These are phyloP conservation scores for Abrostola tripartita DNA, from an alignment of 2,888 invertebrate genomes.

Conservation along the genomic window DNA sequence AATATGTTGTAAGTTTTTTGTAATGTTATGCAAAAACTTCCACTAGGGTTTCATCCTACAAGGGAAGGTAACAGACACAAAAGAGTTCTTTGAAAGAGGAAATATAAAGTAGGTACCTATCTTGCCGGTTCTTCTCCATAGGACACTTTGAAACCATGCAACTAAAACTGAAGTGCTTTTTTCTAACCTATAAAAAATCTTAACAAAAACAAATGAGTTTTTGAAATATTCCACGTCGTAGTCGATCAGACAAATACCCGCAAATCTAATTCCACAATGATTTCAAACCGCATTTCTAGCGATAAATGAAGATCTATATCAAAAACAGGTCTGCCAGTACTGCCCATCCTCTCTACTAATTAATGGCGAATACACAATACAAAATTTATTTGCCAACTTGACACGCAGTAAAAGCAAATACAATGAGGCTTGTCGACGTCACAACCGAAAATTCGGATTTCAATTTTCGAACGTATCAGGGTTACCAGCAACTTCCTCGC, in stretches of 20 bases:
- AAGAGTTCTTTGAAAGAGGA: no score
- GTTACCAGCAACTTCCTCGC: slow-evolving; percentile 23
- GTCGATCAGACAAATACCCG: not conserved
- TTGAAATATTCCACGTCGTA: not conserved
- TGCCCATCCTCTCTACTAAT: slow-evolving; percentile 38
- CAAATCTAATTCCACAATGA: not conserved
- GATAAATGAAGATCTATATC: slow-evolving; percentile 26
- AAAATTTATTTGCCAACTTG: slow-evolving; percentile 61
- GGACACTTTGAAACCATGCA: no score
- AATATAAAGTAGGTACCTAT: no score
- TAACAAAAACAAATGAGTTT: no score
- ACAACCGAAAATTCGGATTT: slow-evolving; percentile 67
- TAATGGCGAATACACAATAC: slow-evolving; percentile 56
- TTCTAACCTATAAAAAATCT: no score
- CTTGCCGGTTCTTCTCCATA: no score
- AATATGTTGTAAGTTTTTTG: slow-evolving; percentile 15
- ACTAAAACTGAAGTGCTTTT: no score
- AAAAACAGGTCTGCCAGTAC: slow-evolving; percentile 17
- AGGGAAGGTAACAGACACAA: no score
- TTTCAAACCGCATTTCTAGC: slow-evolving; percentile 10
- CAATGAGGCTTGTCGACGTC: slow-evolving; percentile 70
- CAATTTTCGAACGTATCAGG: slow-evolving; percentile 52
- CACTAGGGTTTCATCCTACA: no score
- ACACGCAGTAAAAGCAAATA: slow-evolving; percentile 64
- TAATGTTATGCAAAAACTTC: not conserved